Percentiles rank a stretch among this genome's conserved stretches.
These are phyloP conservation scores for Bombycilla garrulus DNA, from an alignment of 2,113 vertebrate species.

Conservation along the genomic window DNA sequence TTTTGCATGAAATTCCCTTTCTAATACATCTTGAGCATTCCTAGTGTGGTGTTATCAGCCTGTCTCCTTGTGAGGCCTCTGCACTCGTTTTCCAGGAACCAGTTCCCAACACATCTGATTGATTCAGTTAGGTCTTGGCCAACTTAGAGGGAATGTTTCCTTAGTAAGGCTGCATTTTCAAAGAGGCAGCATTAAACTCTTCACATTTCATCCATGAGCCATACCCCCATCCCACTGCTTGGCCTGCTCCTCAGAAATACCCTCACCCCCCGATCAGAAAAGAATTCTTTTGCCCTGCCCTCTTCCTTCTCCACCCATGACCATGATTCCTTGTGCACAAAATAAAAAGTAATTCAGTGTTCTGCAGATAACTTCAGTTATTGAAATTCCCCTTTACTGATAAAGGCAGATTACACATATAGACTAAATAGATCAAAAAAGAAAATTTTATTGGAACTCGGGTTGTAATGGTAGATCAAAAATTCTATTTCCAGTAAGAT, in stretches of 20 bases:
- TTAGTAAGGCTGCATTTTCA: neutral
- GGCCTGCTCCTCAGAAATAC: neutral
- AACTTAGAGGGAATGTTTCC: neutral
- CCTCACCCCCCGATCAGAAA: neutral
- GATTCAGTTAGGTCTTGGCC: neutral
- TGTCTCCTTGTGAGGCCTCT: neutral
- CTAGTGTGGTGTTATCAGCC: neutral
- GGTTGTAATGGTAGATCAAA: neutral
- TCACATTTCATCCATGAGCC: neutral
- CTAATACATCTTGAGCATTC: neutral
- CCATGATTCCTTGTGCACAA: neutral
- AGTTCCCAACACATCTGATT: neutral
- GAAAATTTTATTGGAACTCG: neutral
- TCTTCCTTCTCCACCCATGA: neutral
- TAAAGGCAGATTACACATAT: neutral
- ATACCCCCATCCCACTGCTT: neutral
- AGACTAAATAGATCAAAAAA: neutral
- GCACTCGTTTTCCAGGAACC: neutral
- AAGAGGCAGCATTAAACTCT: accelerated
- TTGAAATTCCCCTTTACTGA: neutral
- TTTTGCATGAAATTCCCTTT: neutral
- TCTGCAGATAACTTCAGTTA: neutral
- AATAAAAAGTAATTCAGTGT: neutral
- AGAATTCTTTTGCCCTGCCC: neutral
- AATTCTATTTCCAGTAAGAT: neutral